Evolutionary conservation across 2,113 vertebrate species (phyloP), one percentile per base, ranked within the genome.

Genomic region (Ranitomeya imitator): DNA sequence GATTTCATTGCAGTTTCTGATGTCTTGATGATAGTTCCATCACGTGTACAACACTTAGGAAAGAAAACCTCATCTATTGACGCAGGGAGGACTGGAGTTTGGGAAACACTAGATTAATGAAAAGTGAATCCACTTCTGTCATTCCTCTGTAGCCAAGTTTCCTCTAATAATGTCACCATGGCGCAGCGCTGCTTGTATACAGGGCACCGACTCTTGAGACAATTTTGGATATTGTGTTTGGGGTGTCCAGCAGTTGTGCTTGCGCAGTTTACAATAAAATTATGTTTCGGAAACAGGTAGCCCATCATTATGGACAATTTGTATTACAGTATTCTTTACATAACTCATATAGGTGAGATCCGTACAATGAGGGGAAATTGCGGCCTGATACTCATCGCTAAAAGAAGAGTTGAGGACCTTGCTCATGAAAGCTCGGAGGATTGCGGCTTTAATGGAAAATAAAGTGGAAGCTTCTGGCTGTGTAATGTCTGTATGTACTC

Each of bases 381-480:
- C 61, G 79, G 60, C 67, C 26, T 7, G 26, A 74, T 74, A 37
- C n/a, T 21, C 21, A 65, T 37, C 16, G 18, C 14, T 86, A 67
- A 6, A 37, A 85, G 51, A 52, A 86, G n/a, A 55, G 31, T 61
- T 74, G 21, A 61, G 59, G 59, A 23, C 55, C 54, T 7, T 54
- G 60, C 85, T 86, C 26, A 77, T 65, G 55, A 86, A 76, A 78
- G 51, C 59, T 86, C 67, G 14, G 21, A 54, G 85, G 57, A 79
- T 79, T 86, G 60, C n/a, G 1, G 73, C 60, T 79, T 86, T 86
- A 86, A 86, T 86, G 59, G 76, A 86, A 71, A 79, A 51, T 86
- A 86, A 86, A 86, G 76, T 86, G 60, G 85, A 86, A 74, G 74
- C 45, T 86, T 65, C 74, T 86, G 60, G 31, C 85, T 79, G 85